phyloP scores from a whole-genome alignment of 2,797 vertebrate genomes.

The Choloepus didactylus region DNA sequence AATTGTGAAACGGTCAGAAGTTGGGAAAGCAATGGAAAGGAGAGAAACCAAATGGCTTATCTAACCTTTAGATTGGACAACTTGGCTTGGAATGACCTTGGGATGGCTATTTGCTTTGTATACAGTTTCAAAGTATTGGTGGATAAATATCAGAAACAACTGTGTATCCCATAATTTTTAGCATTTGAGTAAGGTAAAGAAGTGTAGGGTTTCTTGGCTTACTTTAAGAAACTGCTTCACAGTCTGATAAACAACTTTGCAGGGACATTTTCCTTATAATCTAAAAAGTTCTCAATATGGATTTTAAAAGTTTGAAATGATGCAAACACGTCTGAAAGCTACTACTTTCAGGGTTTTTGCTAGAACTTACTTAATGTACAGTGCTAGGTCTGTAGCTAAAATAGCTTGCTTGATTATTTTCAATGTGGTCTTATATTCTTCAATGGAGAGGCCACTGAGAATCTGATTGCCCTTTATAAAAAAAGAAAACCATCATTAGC shows the following conservation, averaged over 20 bases:
- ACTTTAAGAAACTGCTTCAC: neutral
- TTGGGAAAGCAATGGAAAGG: neutral
- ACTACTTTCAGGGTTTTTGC: neutral
- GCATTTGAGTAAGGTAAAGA: neutral
- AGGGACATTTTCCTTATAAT: neutral
- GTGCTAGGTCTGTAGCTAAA: constrained; percentile 97
- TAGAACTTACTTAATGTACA: constrained; percentile 97
- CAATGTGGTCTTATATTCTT: constrained; percentile 96
- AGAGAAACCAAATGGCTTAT: neutral
- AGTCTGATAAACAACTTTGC: neutral
- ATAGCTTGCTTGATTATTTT: constrained; percentile 98
- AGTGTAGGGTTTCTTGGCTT: neutral
- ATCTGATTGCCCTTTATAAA: constrained; percentile 96
- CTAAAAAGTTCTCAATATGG: neutral
- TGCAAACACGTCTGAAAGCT: neutral
- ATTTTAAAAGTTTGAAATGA: neutral
- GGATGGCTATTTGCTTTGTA: too few relatives aligned
- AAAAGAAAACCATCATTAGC: neutral
- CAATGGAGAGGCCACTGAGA: constrained; percentile 95
- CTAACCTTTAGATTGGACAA: neutral
- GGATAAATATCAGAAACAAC: neutral
- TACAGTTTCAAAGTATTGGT: neutral
- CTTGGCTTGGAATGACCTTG: neutral
- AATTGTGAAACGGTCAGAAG: neutral
- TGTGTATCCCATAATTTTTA: neutral